These are phyloP conservation scores for Sylvia atricapilla DNA, from an alignment of 2,113 vertebrate genomes.

Conservation along the genomic window DNA sequence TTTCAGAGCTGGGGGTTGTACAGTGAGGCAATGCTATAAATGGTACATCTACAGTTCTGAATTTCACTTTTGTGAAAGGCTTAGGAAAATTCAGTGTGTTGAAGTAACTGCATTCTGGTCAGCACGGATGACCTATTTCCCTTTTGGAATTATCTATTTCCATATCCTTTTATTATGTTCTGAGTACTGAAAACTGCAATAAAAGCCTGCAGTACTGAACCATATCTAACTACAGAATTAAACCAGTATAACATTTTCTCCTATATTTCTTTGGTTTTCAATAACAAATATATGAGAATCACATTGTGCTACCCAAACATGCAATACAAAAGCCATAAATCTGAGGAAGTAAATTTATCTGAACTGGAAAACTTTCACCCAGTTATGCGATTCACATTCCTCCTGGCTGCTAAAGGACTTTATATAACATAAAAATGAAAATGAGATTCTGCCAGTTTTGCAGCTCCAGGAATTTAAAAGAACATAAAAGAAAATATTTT, in stretches of 20 bases:
- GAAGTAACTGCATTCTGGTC: slow-evolving; percentile 9
- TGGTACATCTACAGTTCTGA: neutral
- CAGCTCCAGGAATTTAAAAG: slow-evolving; percentile 74
- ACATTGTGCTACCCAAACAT: slow-evolving; percentile 68
- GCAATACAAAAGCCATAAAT: slow-evolving; percentile 70
- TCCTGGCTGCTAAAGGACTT: slow-evolving; percentile 73
- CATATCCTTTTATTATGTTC: slow-evolving; percentile 69
- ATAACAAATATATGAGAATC: slow-evolving; percentile 64
- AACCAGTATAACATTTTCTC: slow-evolving; percentile 49
- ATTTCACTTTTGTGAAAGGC: neutral
- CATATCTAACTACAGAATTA: slow-evolving; percentile 47
- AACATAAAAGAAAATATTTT: slow-evolving; percentile 82
- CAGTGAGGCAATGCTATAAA: neutral
- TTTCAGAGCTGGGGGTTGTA: neutral
- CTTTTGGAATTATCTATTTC: slow-evolving; percentile 47
- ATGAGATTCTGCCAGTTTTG: slow-evolving; percentile 74
- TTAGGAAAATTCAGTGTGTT: neutral
- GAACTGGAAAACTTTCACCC: slow-evolving; percentile 61
- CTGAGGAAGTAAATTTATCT: slow-evolving; percentile 64
- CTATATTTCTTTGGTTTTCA: slow-evolving; percentile 59
- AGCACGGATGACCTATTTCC: neutral
- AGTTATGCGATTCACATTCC: slow-evolving; percentile 75
- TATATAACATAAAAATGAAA: slow-evolving; percentile 71
- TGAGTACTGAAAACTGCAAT: slow-evolving; percentile 49
- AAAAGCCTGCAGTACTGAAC: slow-evolving; percentile 48